Base-by-base conservation (phyloP, 2,797 vertebrate species). In the Enteromius radiatus region DNA sequence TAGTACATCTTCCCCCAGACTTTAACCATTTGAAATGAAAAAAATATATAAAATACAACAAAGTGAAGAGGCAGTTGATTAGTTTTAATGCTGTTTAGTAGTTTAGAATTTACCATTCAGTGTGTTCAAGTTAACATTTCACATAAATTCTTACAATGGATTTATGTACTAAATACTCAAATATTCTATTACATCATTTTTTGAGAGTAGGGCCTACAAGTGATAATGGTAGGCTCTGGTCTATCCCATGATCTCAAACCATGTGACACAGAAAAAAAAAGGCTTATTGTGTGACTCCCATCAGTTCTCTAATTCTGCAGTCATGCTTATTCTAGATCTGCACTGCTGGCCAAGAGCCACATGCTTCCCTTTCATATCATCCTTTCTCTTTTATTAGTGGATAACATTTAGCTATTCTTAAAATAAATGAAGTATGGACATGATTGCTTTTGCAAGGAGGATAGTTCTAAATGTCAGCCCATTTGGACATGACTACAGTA, bases 241-340 rank as follows among this genome's bases (percentile, higher is more conserved):
- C 68, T 86, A 88, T 87, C 91, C 61, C 88, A 90, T 94, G 92
- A 94, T 89, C 86, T 23, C 64, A 78, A 74, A 86, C 91, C 93
- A 93, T 91, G 90, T 91, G 92, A 86, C 56, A 78, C 17, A 74
- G 76, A 83, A 68, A 79, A 83, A 68, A 79, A 85, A 82, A 68
- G 61, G 17, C 33, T 59, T 77, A 82, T 84, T 88, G 83, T 85
- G 41, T 43, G 61, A 73, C 65, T 78, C 56, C 80, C 78, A 76
- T 43, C 9, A 9, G 17, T 69, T 74, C 63, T 49, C 26, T 69
- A 65, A 74, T 52, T 74, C 26, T 59, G 47, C 63, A 28, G 14
- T 59, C 64, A 59, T 47, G 73, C 33, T 76, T 56, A 69, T 76
- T 83, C 73, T 23, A 76, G 59, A 75, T 75, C 80, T 52, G 26